Evolutionary conservation across 2,113 vertebrate species (phyloP), one percentile per base, ranked within the genome.

Genomic region (Pelvicachromis taeniatus): DNA sequence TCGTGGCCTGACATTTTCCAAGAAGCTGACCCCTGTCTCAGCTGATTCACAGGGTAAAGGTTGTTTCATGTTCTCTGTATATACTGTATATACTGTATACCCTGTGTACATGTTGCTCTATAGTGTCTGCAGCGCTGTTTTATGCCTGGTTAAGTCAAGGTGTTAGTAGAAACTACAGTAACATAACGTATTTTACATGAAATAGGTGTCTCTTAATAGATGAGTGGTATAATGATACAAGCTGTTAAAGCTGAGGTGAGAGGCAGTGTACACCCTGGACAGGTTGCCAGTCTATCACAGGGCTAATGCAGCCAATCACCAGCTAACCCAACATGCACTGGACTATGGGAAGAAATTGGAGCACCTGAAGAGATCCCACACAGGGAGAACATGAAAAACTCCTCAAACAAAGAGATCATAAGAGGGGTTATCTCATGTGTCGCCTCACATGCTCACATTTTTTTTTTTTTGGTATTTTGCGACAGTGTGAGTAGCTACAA

Each of bases 1-100:
- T 70, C 2, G 13, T 53, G 81, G 31, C n/a, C 81, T 82, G 80
- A 80, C 77, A 89, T 88, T 92, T 86, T 87, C 68, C 19, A 45
- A 81, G 83, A 53, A 54, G 77, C 40, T 78, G 56, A 86, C 87
- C 78, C 58, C 16, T 42, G 45, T 83, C 77, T 83, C 53, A 78
- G 33, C 4, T 54, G 54, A 85, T 70, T 29, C 17, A 61, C 80
- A 80, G 84, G 77, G 8, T 33, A 84, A 55, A 87, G 82, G 78
- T 91, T 33, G 48, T 63, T 61, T 58, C 52, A 63, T 63, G 31
- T 45, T 79, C 38, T 65, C 59, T 70, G 80, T 50, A 56, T 56
- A 31, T 33, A 53, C 59, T 70, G 80, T 50, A 56, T 56, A 31
- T 33, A 53, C n/a, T 50, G 23, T 68, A 73, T 78, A 82, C 38